Evolutionary conservation across 1,140 invertebrate species (phyloP), one percentile per base, ranked within the genome.

Genomic region (Sminthurinus signatus): DNA sequence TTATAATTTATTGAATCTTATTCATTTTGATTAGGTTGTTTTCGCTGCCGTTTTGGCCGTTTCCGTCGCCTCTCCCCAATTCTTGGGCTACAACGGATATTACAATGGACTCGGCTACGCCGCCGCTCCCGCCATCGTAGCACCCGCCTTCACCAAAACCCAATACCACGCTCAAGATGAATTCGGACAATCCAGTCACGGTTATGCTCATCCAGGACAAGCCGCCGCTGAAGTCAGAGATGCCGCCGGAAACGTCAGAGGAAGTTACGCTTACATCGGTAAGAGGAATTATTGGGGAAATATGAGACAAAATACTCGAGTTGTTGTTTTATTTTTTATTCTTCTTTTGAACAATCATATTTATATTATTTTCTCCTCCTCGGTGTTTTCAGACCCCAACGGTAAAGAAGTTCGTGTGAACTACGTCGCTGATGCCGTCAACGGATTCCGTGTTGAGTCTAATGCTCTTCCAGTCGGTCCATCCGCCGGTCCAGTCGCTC

Each of bases 361-460:
- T n/a, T n/a, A n/a, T n/a, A n/a, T n/a, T n/a, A n/a, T n/a, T n/a
- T n/a, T n/a, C n/a, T n/a, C n/a, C n/a, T n/a, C n/a, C n/a, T n/a
- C n/a, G n/a, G n/a, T n/a, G n/a, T n/a, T n/a, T n/a, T n/a, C n/a
- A n/a, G 79, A 80, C 56, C 81, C 81, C 70, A 73, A 81, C 32
- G 78, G 78, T n/a, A 73, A 73, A 65, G 74, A 82, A 25, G 77
- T 82, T 67, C 75, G 77, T 52, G 78, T 79, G 68, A 78, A 82
- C 70, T 80, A 79, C 71, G 75, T 78, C 32, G 78, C 79, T 64
- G 78, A 79, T 67, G 73, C 69, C 60, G 67, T 71, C 8, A 62
- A 42, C 31, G 82, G 83, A 63, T 83, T 80, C 77, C 80, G 82
- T 54, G 81, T 80, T 29, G 77, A 78, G 57, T 74, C 73, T 69